phyloP scores from a whole-genome alignment of 2,888 invertebrate species.

The Cerceris rybyensis region DNA sequence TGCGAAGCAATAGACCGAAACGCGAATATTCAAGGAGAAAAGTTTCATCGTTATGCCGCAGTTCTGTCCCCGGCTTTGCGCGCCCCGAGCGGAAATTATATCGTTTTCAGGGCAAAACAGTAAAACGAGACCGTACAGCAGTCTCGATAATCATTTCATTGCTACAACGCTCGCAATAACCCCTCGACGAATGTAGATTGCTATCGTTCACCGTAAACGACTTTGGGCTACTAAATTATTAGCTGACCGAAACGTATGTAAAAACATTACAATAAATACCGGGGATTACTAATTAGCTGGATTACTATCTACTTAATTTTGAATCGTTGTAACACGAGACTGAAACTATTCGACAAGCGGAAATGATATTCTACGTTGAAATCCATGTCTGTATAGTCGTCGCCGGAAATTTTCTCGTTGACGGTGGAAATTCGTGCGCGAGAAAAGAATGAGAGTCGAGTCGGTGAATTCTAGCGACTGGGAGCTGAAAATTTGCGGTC shows the following conservation, averaged over 20 bases:
- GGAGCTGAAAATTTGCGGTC: background rate
- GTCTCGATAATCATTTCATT: constrained; percentile 29
- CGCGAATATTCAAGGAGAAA: constrained; percentile 51
- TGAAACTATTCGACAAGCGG: background rate
- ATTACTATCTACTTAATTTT: too few species aligned
- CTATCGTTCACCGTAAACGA: background rate
- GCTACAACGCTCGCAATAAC: background rate
- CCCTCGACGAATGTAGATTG: background rate
- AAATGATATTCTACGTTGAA: background rate
- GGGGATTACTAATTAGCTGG: background rate
- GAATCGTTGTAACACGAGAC: background rate
- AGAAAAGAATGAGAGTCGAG: background rate
- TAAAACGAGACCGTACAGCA: constrained; percentile 25
- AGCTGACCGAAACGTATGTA: background rate
- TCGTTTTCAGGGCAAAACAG: constrained; percentile 29
- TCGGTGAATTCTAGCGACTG: background rate
- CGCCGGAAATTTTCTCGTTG: background rate
- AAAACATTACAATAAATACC: background rate
- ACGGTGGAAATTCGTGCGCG: background rate
- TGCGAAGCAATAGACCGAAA: constrained; percentile 18
- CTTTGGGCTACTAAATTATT: background rate
- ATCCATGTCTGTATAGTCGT: background rate
- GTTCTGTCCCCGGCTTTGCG: constrained; percentile 5
- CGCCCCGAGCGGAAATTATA: constrained; percentile 28
- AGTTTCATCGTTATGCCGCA: constrained; percentile 43